These are phyloP conservation scores for Meteorus colon DNA, from an alignment of 2,888 invertebrate species.

Conservation along the genomic window DNA sequence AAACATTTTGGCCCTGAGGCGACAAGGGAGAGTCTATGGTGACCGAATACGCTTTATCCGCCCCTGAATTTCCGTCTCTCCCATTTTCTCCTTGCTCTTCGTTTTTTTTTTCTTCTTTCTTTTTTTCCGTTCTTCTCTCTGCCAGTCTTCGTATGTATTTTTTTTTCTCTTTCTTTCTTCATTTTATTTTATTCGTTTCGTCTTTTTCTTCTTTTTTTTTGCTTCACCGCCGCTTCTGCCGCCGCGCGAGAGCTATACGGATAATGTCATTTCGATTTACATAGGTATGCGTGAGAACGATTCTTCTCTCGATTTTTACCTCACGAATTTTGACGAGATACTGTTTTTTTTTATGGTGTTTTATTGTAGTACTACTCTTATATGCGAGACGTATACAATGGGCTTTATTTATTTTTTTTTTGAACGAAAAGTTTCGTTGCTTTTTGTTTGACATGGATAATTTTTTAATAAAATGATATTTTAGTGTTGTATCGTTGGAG, in stretches of 20 bases:
- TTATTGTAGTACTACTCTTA: not conserved
- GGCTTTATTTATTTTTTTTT: too few species aligned
- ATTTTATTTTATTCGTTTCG: slow-evolving; percentile 25
- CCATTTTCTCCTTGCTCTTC: slow-evolving; percentile 18
- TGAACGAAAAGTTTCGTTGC: too few species aligned
- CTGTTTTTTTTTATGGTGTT: not conserved
- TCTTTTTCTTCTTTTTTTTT: slow-evolving; percentile 37
- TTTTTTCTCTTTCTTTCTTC: slow-evolving; percentile 17
- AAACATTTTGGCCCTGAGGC: slow-evolving; percentile 30
- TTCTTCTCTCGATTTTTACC: slow-evolving; percentile 40
- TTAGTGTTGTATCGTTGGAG: too few species aligned
- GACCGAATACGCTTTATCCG: slow-evolving; percentile 55
- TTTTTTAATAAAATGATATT: too few species aligned
- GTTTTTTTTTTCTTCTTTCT: slow-evolving; percentile 24
- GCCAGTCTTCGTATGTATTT: not conserved
- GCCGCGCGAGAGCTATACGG: slow-evolving; percentile 37
- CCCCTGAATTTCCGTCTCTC: slow-evolving; percentile 62
- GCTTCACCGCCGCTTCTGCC: slow-evolving; percentile 48
- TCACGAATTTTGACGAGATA: slow-evolving; percentile 27
- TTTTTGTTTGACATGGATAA: too few species aligned
- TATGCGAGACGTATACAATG: too few species aligned
- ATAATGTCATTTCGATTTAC: slow-evolving; percentile 67
- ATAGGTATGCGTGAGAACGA: slow-evolving; percentile 51
- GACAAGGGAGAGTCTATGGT: slow-evolving; percentile 31
- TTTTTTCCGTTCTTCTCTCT: slow-evolving; percentile 40